Conservation (phyloP, 2,113 vertebrate genomes). For the Puntigrus tetrazona region DNA sequence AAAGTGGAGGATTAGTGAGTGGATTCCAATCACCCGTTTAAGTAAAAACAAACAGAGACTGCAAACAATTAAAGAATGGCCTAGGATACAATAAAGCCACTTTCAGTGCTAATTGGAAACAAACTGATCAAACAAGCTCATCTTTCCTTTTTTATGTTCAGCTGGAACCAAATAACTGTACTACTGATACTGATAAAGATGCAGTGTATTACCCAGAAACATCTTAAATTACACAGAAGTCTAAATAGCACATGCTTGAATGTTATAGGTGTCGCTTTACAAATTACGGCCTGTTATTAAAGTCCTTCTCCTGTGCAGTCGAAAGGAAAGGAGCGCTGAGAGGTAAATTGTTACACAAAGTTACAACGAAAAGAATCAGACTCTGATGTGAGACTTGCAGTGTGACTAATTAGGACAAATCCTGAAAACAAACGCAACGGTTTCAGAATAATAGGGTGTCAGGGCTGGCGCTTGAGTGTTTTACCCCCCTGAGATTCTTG, state of each 20-base stretch:
- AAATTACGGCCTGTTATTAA: not conserved
- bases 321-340: not conserved
- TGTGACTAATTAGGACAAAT: not conserved
- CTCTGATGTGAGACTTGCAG: not conserved
- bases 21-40: constrained; percentile 15
- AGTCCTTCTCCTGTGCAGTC: not conserved
- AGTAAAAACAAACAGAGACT: constrained; percentile 55
- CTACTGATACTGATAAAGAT: not conserved
- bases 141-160: not conserved
- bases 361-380: constrained; percentile 3
- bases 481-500: not conserved
- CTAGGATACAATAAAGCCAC: constrained; percentile 33
- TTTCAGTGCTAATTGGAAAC: constrained; percentile 51
- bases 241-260: not conserved
- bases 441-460: constrained; percentile 5
- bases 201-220: not conserved
- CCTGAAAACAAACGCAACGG: not conserved
- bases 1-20: constrained; percentile 52
- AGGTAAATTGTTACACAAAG: not conserved
- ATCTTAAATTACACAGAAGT: not conserved
- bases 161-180: not conserved
- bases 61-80: constrained; percentile 43
- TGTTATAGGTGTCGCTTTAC: constrained; percentile 2
- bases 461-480: not conserved
- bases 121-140: constrained; percentile 39